Conservation (phyloP, 1,140 invertebrate genomes). For the Camponotus floridanus region DNA sequence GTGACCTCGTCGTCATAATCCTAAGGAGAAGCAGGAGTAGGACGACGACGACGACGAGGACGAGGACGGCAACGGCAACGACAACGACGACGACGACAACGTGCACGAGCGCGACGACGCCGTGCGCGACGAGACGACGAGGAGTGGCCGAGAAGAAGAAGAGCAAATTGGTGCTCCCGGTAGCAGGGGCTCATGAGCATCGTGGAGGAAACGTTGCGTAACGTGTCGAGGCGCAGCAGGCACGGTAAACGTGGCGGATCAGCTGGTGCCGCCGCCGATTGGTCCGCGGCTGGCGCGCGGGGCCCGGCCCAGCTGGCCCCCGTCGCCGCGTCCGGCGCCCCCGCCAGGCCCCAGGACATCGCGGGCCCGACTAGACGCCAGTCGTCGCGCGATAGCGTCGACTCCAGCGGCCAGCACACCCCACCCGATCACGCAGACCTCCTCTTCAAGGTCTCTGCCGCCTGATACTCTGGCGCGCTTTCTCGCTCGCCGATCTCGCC, state of each 20-base stretch:
- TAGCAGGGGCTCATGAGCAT: conserved; percentile 81
- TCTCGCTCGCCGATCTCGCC: conserved; percentile 66
- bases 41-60: conserved; percentile 55
- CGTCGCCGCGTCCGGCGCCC: conserved; percentile 53
- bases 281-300: conserved; percentile 70
- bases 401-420: conserved; percentile 77
- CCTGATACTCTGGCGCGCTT: conserved; percentile 53
- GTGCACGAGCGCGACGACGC: conserved; percentile 44
- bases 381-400: conserved; percentile 77
- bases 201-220: conserved; percentile 78
- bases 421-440: conserved; percentile 82
- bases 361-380: conserved; percentile 75
- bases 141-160: conserved; percentile 86
- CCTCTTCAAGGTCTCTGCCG: conserved; percentile 81
- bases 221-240: conserved; percentile 73
- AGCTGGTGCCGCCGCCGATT: conserved; percentile 71
- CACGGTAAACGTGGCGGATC: conserved; percentile 57
- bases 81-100: conserved; percentile 27
- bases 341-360: conserved; percentile 72
- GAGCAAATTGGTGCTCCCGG: conserved; percentile 86
- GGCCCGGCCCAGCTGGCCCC: conserved; percentile 71
- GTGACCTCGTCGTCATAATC: conserved; percentile 36
- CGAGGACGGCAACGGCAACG: conserved; percentile 28
- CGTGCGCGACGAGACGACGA: conserved; percentile 76
- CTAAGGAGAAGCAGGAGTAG: conserved; percentile 59